phyloP scores from a whole-genome alignment of 2,797 vertebrate genomes.

The Philypnodon macrostomus region DNA sequence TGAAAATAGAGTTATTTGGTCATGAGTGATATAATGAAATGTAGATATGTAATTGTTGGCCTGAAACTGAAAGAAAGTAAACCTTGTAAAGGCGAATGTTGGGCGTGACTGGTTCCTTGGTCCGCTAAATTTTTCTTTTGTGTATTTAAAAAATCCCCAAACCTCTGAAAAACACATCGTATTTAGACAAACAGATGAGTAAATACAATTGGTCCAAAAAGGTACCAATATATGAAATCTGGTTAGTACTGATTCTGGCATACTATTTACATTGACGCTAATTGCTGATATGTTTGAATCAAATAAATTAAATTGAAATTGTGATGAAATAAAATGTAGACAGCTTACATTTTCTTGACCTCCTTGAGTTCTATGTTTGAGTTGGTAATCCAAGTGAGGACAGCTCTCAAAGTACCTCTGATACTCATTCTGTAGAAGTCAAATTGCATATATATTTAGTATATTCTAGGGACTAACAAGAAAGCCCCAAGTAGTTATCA shows the following conservation, averaged over 20 bases:
- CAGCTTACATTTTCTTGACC: conserved; percentile 54
- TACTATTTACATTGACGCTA: background rate
- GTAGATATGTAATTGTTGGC: background rate
- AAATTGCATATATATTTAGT: conserved; percentile 22
- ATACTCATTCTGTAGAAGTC: conserved; percentile 68
- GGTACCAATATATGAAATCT: no score
- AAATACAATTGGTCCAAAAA: no score
- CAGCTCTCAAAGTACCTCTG: conserved; percentile 62
- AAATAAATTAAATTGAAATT: no score
- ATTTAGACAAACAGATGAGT: no score
- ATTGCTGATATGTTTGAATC: no score
- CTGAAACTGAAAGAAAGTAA: background rate
- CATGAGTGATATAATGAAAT: background rate
- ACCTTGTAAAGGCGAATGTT: conserved; percentile 33
- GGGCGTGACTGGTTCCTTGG: conserved; percentile 15
- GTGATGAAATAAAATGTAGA: background rate
- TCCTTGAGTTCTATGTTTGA: conserved; percentile 53
- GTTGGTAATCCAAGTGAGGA: conserved; percentile 62
- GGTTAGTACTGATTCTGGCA: no score
- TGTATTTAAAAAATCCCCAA: no score
- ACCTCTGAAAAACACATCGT: no score
- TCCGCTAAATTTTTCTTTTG: no score
- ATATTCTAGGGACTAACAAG: no score
- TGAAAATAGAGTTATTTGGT: conserved; percentile 18
- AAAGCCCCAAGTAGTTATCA: no score